Conservation (phyloP, 1,140 invertebrate genomes). For the Xylocopa sonorina region DNA sequence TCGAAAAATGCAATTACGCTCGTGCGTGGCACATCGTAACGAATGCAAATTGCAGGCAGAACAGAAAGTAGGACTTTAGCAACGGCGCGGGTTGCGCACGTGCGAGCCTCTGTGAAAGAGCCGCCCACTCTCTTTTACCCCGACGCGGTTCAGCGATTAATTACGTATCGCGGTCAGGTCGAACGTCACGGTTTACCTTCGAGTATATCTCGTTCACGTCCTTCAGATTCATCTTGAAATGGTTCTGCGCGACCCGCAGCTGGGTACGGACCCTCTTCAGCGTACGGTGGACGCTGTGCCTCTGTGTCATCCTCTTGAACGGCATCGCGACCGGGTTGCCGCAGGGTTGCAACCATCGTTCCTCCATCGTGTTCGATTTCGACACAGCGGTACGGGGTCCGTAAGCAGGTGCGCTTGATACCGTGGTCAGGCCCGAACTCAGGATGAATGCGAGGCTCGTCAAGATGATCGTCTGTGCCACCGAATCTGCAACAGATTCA, state of each 20-base stretch:
- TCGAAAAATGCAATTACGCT: constrained; percentile 48
- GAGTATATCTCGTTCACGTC: constrained; percentile 75
- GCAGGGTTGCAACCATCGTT: constrained; percentile 79
- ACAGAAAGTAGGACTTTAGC: constrained; percentile 64
- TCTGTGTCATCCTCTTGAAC: constrained; percentile 67
- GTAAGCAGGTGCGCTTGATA: constrained; percentile 58
- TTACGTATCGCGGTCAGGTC: constrained; percentile 60
- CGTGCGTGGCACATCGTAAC: constrained; percentile 55
- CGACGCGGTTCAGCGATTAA: constrained; percentile 53
- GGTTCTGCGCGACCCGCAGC: constrained; percentile 75
- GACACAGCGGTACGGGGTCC: constrained; percentile 55
- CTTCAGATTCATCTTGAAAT: constrained; percentile 73
- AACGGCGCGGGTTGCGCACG: constrained; percentile 53
- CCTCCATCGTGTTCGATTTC: constrained; percentile 64
- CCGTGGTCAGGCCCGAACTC: constrained; percentile 69
- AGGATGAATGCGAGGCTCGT: constrained; percentile 77
- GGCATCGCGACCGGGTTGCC: constrained; percentile 69
- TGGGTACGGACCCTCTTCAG: constrained; percentile 78
- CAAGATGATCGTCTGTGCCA: constrained; percentile 77
- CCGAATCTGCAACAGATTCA: constrained; percentile 74
- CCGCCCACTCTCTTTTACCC: constrained; percentile 57
- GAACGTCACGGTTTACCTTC: constrained; percentile 67
- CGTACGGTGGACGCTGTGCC: constrained; percentile 74
- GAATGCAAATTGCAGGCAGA: constrained; percentile 59
- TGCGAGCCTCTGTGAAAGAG: constrained; percentile 51